Evolutionary conservation across 2,797 vertebrate species (phyloP), one percentile per base, ranked within the genome.

Genomic region (Myripristis murdjan): DNA sequence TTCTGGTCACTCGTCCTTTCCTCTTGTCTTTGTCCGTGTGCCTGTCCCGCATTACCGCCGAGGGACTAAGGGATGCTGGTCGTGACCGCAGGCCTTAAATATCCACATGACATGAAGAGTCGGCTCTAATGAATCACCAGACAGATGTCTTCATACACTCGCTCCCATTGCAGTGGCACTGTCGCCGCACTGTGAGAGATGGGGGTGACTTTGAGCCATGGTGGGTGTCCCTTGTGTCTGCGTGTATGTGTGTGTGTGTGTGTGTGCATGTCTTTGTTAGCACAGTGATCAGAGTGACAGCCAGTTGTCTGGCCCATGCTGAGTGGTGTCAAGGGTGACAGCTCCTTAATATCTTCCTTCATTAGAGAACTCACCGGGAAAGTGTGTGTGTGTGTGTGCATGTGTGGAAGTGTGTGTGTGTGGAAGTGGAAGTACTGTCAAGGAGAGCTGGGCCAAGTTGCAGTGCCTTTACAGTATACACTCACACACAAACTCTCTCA

Each of bases 81-180:
- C 2, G 8, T 76, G 84, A 82, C 63, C 24, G 48, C 7, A 1
- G 31, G 11, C 81, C 77, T 62, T 69, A 81, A 84, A 88, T 85
- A 83, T 64, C 80, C 73, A 53, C 74, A 69, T 64, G 78, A 74
- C 77, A 64, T 8, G 16, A 53, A n/a, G 71, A 81, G 83, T 75
- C 76, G 23, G 69, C 64, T 57, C 81, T 89, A 90, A 91, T 92
- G 83, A 92, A 91, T 90, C 88, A 86, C 59, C 82, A 75, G 64
- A 82, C 88, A 84, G 86, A 89, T 84, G 88, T 89, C 88, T 87
- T 84, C 82, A 83, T 88, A 79, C 86, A 83, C 60, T 73, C 60
- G 63, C 61, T 23, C 41, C 57, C 72, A 44, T 54, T 10, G 2
- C 39, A 0, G 65, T 22, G 67, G 65, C 81, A 70, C 76, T 56